Base-by-base conservation (phyloP, 2,113 vertebrate species). In the Cyrtonyx montezumae region DNA sequence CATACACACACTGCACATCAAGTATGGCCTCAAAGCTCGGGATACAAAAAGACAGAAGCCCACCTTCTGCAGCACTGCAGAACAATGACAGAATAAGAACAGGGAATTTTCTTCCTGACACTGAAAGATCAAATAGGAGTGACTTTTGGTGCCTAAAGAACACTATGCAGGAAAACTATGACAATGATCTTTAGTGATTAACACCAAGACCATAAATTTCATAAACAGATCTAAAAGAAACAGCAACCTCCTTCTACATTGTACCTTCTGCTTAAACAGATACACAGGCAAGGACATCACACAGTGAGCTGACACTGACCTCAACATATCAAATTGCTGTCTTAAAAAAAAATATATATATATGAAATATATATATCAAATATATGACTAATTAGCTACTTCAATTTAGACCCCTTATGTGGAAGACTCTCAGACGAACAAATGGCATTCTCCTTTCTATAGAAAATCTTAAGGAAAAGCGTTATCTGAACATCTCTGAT, bases 401-500 rank as follows among this genome's bases (percentile, higher is more conserved):
- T 70, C 34, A 42, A 23, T 21, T 59, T 51, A 65, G 30, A 79
- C 8, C 62, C 16, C 5, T 76, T 45, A 56, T 11, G 11, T 7
- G 9, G 5, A 13, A 91, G 37, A 66, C 5, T 2, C 28, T 77
- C 43, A 70, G 37, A 77, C 13, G 43, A 42, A 48, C 4, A 0
- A 86, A 55, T 1, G 2, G 11, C 61, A 75, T 42, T 88, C 22
- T 88, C 15, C 11, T 63, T 85, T 59, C 34, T 75, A 56, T 71
- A 25, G 46, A 69, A 84, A 62, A 4, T 34, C 79, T 20, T 58
- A 58, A 0, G 0, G 23, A 58, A 9, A 62, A 85, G 26, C 1
- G 2, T 28, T 36, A 76, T 13, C 48, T 73, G 46, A 16, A 83
- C 68, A 10, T 45, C 42, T 37, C 11, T 22, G 43, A 67, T 26